Base-by-base conservation (phyloP, 1,140 invertebrate genomes). In the Saccostrea glomerata region DNA sequence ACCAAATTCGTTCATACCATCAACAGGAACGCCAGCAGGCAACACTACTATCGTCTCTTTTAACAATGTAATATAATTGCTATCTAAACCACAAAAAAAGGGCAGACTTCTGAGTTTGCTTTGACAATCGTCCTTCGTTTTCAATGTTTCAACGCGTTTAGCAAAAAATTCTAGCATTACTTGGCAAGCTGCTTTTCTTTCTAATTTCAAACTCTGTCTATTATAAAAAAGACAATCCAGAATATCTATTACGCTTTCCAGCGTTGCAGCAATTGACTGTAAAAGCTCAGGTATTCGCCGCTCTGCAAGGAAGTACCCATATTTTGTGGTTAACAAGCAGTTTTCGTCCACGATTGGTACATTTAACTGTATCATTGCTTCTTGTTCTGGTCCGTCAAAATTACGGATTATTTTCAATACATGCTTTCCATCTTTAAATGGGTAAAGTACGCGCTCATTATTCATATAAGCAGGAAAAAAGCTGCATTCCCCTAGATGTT, bases 1-100 rank as follows among this genome's bases (percentile, higher is more conserved):
- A 20, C 54, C 82, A 58, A 88, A 66, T 66, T 86, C 60, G 60
- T 87, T 47, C n/a, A 91, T 12, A n/a, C 90, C 90, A 56, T 88
- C 55, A 3, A 4, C 6, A 20, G 88, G 89, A 20, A 91, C 40
- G 13, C 30, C 55, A 12, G 17, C 15, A 56, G 86, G 87, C 82
- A 89, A 55, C n/a, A 87, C 84, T 7, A 86, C 15, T 0, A 11
- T 73, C 9, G 70, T 73, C 11, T 36, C 5, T 11, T 4, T 30
- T 73, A 30, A 15, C 12, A 73, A 12, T 15, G 70, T 9, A 11
- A 15, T 30, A 30, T 36, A 30, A 30, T 30, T 13, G 0, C 36
- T 36, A 15, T 30, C 25, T 11, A 73, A 36, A 36, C 70, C 25
- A 73, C 0, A 73, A 73, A 40, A 73, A 36, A 73, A 73, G 4